These are phyloP conservation scores for Hyposoter didymator DNA, from an alignment of 2,888 invertebrate species.

Conservation along the genomic window DNA sequence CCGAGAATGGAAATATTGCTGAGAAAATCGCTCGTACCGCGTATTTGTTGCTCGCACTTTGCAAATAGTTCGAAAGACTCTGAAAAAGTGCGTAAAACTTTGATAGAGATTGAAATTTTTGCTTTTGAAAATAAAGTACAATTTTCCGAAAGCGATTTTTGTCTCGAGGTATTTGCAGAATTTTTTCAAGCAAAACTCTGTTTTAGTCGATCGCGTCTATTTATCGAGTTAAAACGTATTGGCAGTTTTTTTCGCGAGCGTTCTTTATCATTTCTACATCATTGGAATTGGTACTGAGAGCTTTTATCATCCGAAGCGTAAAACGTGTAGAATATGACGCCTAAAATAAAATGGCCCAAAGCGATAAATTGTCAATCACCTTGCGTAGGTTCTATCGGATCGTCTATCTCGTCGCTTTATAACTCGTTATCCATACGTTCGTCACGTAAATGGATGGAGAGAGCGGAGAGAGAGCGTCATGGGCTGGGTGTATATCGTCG, in stretches of 20 bases:
- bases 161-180: background rate
- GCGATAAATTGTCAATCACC: conserved; percentile 39
- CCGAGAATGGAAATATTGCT: conserved; percentile 78
- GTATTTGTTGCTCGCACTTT: conserved; percentile 1
- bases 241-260: background rate
- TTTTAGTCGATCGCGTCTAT: background rate
- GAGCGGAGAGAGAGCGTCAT: conserved; percentile 6
- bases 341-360: background rate
- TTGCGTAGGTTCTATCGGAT: conserved; percentile 13
- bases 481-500: background rate
- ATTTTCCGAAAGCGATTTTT: background rate
- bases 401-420: conserved; percentile 21
- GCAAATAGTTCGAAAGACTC: conserved; percentile 74
- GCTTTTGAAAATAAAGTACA: background rate
- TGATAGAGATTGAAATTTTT: background rate
- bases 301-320: background rate
- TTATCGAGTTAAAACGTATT: background rate
- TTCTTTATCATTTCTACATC: background rate
- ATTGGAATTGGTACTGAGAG: background rate
- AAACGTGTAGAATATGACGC: background rate
- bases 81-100: background rate
- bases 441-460: conserved; percentile 34
- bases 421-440: conserved; percentile 41
- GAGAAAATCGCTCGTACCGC: conserved; percentile 54
- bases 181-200: background rate